These are phyloP conservation scores for Venturia canescens DNA, from an alignment of 1,140 invertebrate species.

Conservation along the genomic window DNA sequence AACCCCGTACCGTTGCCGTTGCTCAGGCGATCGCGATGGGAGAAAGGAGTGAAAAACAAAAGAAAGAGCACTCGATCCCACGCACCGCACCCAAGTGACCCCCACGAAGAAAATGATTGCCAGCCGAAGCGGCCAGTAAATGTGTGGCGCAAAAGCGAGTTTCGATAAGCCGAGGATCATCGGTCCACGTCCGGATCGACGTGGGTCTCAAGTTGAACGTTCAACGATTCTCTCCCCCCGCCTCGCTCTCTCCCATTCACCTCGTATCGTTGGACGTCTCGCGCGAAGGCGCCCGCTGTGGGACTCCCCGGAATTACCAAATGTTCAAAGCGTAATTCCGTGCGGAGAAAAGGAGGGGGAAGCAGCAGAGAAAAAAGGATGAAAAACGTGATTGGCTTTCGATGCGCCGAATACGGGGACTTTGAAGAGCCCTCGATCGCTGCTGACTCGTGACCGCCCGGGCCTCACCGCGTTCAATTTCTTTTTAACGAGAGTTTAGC, in stretches of 20 bases:
- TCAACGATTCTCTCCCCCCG: not conserved
- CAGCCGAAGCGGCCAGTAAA: not conserved
- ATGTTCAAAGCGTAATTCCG: conserved; percentile 37
- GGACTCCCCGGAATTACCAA: conserved; percentile 42
- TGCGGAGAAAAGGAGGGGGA: conserved; percentile 24
- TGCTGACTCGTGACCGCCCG: too few relatives aligned
- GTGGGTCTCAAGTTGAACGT: conserved; percentile 27
- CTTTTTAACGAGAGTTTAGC: too few relatives aligned
- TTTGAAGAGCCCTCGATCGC: too few relatives aligned
- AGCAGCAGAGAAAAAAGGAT: not conserved
- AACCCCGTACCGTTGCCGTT: too few relatives aligned
- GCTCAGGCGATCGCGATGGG: not conserved
- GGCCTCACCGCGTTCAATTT: too few relatives aligned
- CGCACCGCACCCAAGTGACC: conserved; percentile 44
- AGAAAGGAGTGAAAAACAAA: conserved; percentile 10
- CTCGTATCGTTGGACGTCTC: conserved; percentile 14
- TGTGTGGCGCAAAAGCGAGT: conserved; percentile 26
- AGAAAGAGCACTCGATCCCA: conserved; percentile 23
- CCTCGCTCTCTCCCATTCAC: too few relatives aligned
- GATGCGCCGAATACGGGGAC: too few relatives aligned
- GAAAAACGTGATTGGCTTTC: not conserved
- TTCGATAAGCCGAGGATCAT: conserved; percentile 48
- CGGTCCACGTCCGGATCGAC: conserved; percentile 49
- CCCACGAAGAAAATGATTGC: conserved; percentile 52
- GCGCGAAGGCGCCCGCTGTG: conserved; percentile 7